Evolutionary conservation across 1,140 invertebrate species (phyloP), one percentile per base, ranked within the genome.

Genomic region (Procambarus virginalis): DNA sequence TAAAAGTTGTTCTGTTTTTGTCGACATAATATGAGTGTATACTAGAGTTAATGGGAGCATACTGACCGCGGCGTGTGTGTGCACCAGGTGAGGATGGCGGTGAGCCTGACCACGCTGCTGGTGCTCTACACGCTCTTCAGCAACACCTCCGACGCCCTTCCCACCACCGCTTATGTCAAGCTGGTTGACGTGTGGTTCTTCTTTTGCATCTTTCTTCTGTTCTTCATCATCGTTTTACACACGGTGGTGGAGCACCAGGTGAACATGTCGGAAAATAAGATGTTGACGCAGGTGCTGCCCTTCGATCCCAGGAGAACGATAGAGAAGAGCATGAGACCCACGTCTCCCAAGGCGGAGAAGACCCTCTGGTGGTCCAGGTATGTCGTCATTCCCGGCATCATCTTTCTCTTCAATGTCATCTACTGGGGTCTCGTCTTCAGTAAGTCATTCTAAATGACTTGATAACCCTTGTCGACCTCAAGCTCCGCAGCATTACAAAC

Each of bases 181-280:
- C 70, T 91, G 58, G 89, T 91, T 45, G 91, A 91, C 70, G 88
- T 91, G 64, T 91, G 91, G 91, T 91, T 91, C 86, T 91, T 91
- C 86, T 91, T 91, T 64, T 87, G 86, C n/a, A 91, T 91, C 76
- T 91, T 88, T 48, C 80, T 91, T n/a, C 90, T 91, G 17, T 91
- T 91, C 78, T 87, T 91, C 78, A 88, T 91, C 90, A 91, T 91
- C 75, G 87, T 91, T 3, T 55, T 88, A 17, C 90, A 91, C 55
- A 86, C 86, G 46, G 64, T 87, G 4, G 87, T 91, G 17, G 90
- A 91, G 22, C 87, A 89, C 70, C 12, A 83, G 87, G 87, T 89
- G 2, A 89, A 89, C 51, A 9, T 89, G 9, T 70, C 80, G 12
- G 87, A 89, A 68, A 70, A 89, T 12, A 12, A 83, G 17, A 76